These are phyloP conservation scores for Pedetes capensis DNA, from an alignment of 2,113 vertebrate species.

Conservation along the genomic window DNA sequence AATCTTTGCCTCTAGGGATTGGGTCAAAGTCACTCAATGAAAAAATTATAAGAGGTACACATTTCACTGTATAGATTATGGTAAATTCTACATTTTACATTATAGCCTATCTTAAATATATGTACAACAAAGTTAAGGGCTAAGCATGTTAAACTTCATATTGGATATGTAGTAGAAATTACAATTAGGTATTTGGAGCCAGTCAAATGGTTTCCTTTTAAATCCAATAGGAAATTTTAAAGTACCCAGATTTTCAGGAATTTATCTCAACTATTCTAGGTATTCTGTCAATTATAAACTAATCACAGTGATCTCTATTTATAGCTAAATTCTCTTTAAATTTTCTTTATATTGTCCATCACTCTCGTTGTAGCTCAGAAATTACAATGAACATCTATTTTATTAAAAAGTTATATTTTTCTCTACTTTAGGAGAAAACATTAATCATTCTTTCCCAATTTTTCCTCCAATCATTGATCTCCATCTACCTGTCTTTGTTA, in stretches of 20 bases:
- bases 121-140: not conserved
- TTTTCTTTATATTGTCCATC: not conserved
- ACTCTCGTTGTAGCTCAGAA: not conserved
- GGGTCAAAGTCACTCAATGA: not conserved
- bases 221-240: not conserved
- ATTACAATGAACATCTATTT: not conserved
- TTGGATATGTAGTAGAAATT: not conserved
- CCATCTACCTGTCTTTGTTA: no score
- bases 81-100: not conserved
- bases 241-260: not conserved
- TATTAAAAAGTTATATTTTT: not conserved
- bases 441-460: not conserved
- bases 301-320: not conserved
- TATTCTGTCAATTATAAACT: not conserved
- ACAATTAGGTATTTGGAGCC: not conserved
- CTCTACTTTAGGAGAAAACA: not conserved
- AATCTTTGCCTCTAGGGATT: not conserved
- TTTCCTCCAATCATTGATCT: not conserved
- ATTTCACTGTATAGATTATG: not conserved
- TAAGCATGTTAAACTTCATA: not conserved
- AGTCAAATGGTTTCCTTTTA: not conserved
- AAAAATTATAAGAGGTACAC: not conserved
- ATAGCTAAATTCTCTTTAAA: not conserved
- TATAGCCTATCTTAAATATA: no score
- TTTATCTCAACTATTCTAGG: not conserved